phyloP scores from a whole-genome alignment of 2,797 vertebrate species.

The Hoplostethus mediterraneus region DNA sequence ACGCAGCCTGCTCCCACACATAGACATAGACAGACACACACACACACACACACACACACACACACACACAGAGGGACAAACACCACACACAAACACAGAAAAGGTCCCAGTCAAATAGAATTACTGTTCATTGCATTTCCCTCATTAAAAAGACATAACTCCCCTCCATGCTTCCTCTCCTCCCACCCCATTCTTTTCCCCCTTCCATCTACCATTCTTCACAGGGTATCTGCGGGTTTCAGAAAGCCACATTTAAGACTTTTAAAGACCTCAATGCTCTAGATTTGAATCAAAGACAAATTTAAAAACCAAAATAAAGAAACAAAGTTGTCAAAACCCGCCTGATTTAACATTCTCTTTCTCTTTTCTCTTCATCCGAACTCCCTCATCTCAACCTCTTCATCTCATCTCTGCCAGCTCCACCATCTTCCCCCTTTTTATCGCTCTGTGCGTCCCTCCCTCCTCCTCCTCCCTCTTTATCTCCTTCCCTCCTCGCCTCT shows the following conservation, averaged over 20 bases:
- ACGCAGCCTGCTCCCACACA: slow-evolving; percentile 89
- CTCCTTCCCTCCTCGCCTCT: neutral
- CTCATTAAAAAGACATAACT: slow-evolving; percentile 56
- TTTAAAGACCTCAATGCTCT: neutral
- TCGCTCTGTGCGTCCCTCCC: neutral
- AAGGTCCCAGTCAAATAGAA: slow-evolving; percentile 49
- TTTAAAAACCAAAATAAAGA: no score
- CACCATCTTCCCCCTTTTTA: neutral
- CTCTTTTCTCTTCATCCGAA: neutral
- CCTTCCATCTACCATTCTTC: slow-evolving; percentile 3
- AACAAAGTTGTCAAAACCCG: neutral
- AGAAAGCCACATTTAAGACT: neutral
- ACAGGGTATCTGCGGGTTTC: neutral
- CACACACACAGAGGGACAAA: slow-evolving; percentile 47
- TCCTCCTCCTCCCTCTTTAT: slow-evolving; percentile 2
- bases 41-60: slow-evolving; percentile 18
- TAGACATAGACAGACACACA: slow-evolving; percentile 37
- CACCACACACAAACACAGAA: slow-evolving; percentile 22
- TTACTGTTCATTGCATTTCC: slow-evolving; percentile 56
- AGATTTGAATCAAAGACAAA: neutral
- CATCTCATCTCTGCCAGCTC: neutral
- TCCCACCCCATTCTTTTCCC: slow-evolving; percentile 22
- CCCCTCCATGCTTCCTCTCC: slow-evolving; percentile 32
- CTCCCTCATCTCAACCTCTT: neutral
- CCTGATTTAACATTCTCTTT: neutral